Evolutionary conservation across 2,888 invertebrate genomes (phyloP).

Genomic region (Scaptomyza flava): DNA sequence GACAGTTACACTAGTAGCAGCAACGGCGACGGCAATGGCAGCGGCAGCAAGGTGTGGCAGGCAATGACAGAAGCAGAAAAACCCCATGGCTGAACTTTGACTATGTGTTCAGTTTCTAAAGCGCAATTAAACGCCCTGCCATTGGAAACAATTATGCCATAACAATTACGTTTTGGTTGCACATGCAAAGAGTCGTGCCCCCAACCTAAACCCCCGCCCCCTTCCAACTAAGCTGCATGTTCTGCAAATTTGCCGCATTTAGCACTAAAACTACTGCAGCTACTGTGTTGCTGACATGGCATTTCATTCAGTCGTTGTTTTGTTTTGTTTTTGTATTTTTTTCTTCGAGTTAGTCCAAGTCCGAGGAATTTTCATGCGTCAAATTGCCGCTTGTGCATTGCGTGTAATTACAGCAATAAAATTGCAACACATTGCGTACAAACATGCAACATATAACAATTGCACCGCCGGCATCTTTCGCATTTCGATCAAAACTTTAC

Average conservation of each 20-base stretch:
- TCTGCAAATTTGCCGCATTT: slow-evolving; percentile 69
- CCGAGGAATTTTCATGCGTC: slow-evolving; percentile 76
- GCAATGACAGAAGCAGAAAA: slow-evolving; percentile 39
- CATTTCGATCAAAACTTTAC: slow-evolving; percentile 22
- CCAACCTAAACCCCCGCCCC: slow-evolving; percentile 4
- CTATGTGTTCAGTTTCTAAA: slow-evolving; percentile 51
- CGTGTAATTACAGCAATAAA: slow-evolving; percentile 78
- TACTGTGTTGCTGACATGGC: slow-evolving; percentile 50
- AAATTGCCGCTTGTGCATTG: slow-evolving; percentile 72
- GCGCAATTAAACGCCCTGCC: slow-evolving; percentile 72
- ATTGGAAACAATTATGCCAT: slow-evolving; percentile 75
- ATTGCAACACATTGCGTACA: slow-evolving; percentile 77
- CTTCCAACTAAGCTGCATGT: slow-evolving; percentile 18
- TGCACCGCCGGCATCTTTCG: slow-evolving; percentile 4
- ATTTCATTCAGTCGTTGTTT: slow-evolving; percentile 44
- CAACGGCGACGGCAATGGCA: slow-evolving; percentile 27
- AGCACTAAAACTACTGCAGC: slow-evolving; percentile 46
- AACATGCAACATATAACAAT: slow-evolving; percentile 63
- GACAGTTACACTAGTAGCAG: slow-evolving; percentile 45
- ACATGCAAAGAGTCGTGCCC: slow-evolving; percentile 55
- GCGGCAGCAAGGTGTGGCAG: slow-evolving; percentile 54
- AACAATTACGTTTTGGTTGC: slow-evolving; percentile 70
- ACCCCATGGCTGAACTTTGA: slow-evolving; percentile 61
- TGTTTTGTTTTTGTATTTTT: slow-evolving; percentile 10
- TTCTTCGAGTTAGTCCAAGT: slow-evolving; percentile 21